Evolutionary conservation across 2,797 vertebrate genomes (phyloP).

Genomic region (Apodemus agrarius): DNA sequence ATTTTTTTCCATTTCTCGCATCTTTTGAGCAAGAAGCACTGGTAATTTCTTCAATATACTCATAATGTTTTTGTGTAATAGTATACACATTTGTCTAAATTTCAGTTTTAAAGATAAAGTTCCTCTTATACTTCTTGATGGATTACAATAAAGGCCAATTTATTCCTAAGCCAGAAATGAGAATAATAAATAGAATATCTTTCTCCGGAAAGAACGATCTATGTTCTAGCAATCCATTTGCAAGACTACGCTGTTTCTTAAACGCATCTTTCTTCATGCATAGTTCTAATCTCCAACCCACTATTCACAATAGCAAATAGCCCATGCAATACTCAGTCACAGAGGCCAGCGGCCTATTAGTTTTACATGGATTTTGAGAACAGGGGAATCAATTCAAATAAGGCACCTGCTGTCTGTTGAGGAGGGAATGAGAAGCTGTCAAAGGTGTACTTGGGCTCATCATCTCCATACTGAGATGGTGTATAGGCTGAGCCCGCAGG

Average conservation of each 20-base stretch:
- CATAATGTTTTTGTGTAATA: background rate
- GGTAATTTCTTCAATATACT: background rate
- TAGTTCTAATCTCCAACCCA: background rate
- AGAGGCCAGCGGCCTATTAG: rapidly evolving
- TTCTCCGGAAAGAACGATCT: background rate
- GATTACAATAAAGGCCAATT: background rate
- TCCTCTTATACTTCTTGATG: background rate
- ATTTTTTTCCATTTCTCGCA: background rate
- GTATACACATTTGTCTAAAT: background rate
- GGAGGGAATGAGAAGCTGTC: background rate
- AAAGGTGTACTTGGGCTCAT: background rate
- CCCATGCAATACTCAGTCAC: background rate
- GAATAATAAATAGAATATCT: background rate
- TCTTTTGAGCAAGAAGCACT: background rate
- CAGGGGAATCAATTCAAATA: background rate
- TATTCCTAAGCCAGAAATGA: background rate
- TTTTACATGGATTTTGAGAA: background rate
- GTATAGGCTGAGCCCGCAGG: rapidly evolving
- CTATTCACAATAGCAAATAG: background rate
- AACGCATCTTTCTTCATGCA: background rate
- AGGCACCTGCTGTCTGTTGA: too few relatives aligned
- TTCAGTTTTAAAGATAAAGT: background rate
- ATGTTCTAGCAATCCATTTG: background rate
- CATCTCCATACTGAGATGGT: rapidly evolving
- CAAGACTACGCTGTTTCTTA: background rate